These are phyloP conservation scores for Struthio camelus DNA, from an alignment of 2,113 vertebrate genomes.

Conservation along the genomic window DNA sequence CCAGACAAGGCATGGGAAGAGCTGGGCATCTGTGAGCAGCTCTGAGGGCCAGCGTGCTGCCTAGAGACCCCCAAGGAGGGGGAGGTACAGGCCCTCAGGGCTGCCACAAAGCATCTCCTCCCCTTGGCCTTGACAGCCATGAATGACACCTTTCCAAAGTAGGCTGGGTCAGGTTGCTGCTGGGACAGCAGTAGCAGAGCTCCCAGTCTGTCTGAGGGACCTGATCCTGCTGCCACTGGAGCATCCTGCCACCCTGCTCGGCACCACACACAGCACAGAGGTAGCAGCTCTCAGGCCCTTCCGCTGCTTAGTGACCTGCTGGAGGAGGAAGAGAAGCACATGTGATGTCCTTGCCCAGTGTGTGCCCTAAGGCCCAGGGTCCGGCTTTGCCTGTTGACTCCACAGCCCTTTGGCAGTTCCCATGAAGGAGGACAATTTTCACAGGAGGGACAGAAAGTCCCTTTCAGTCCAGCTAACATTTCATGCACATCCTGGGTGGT, in stretches of 20 bases:
- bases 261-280: fast-evolving
- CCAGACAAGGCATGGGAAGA: neutral
- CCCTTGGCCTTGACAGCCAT: neutral
- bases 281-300: neutral
- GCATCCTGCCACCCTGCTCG: neutral
- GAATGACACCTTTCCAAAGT: neutral
- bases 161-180: neutral
- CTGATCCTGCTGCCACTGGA: fast-evolving
- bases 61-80: fast-evolving
- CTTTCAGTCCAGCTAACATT: neutral
- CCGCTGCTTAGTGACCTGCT: neutral
- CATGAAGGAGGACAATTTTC: fast-evolving
- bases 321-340: neutral
- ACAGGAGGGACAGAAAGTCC: neutral
- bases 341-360: neutral
- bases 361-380: neutral
- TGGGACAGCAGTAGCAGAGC: fast-evolving
- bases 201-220: neutral
- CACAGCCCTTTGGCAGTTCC: neutral
- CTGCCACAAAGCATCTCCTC: neutral
- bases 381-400: neutral
- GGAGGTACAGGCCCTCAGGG: neutral
- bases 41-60: no score
- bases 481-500: neutral
- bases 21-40: neutral